Conservation (phyloP, 2,113 vertebrate genomes). For the Brachypteracias leptosomus region DNA sequence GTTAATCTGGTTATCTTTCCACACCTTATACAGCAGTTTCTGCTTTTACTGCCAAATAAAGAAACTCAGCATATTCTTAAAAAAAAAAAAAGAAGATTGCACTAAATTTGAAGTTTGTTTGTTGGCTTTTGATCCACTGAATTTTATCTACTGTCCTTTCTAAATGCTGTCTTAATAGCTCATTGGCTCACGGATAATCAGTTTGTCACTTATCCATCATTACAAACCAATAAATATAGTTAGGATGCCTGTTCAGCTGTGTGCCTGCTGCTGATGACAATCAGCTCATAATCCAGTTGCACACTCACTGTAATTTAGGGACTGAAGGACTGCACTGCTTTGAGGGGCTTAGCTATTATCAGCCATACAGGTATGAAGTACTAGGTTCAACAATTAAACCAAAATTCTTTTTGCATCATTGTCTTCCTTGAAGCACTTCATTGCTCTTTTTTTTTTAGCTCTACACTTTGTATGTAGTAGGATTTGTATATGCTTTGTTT, state of each 20-base stretch:
- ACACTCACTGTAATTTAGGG: not conserved
- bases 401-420: not conserved
- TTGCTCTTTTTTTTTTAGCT: not conserved
- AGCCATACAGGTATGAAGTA: not conserved
- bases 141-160: not conserved
- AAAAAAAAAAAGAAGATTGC: not conserved
- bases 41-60: not conserved
- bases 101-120: not conserved
- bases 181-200: not conserved
- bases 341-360: not conserved
- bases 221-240: not conserved
- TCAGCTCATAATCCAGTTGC: not conserved
- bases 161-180: not conserved
- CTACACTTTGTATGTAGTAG: not conserved
- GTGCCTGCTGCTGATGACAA: not conserved
- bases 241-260: not conserved
- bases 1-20: not conserved
- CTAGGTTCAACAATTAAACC: not conserved
- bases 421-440: not conserved
- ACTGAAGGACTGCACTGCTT: not conserved
- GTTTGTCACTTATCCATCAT: not conserved
- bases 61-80: not conserved
- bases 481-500: not conserved
- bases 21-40: not conserved
- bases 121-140: not conserved